Percentiles rank a stretch among this genome's conserved stretches.
These are phyloP conservation scores for Calephelis nemesis DNA, from an alignment of 1,140 invertebrate species.

Conservation along the genomic window DNA sequence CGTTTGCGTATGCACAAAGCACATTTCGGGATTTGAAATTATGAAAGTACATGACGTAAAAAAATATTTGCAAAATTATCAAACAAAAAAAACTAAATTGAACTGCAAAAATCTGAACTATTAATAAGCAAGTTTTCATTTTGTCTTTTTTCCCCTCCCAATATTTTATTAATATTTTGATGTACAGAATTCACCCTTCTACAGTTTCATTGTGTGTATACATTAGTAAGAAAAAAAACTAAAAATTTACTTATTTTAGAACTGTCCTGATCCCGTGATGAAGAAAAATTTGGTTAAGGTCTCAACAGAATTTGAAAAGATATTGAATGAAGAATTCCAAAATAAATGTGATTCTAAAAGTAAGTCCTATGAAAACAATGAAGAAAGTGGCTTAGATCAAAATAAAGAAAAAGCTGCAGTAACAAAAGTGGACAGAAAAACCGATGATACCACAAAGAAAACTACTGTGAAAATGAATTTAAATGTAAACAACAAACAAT, in stretches of 20 bases:
- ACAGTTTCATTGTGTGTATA: not conserved
- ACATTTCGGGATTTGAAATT: too few relatives aligned
- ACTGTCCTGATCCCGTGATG: constrained; percentile 64
- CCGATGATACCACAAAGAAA: constrained; percentile 43
- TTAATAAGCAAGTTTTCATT: too few relatives aligned
- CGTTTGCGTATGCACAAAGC: too few relatives aligned
- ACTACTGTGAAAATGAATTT: constrained; percentile 20
- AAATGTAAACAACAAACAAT: constrained; percentile 1
- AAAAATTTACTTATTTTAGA: constrained; percentile 42
- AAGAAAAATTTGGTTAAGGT: constrained; percentile 69
- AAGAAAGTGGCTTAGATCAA: constrained; percentile 32
- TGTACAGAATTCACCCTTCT: too few relatives aligned
- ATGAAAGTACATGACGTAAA: too few relatives aligned
- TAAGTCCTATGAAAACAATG: constrained; percentile 42
- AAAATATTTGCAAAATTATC: too few relatives aligned
- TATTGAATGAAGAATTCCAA: constrained; percentile 65
- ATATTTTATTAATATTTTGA: too few relatives aligned
- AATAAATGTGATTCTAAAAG: constrained; percentile 54
- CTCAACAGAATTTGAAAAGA: constrained; percentile 67
- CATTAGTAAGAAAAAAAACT: constrained; percentile 8
- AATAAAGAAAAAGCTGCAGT: constrained; percentile 57
- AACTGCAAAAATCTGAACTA: too few relatives aligned
- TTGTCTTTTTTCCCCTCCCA: too few relatives aligned
- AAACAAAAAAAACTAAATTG: too few relatives aligned
- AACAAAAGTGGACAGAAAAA: constrained; percentile 36